Percentiles rank a stretch among this genome's conserved stretches.
These are phyloP conservation scores for Helarctos malayanus DNA, from an alignment of 2,797 vertebrate genomes.

Conservation along the genomic window DNA sequence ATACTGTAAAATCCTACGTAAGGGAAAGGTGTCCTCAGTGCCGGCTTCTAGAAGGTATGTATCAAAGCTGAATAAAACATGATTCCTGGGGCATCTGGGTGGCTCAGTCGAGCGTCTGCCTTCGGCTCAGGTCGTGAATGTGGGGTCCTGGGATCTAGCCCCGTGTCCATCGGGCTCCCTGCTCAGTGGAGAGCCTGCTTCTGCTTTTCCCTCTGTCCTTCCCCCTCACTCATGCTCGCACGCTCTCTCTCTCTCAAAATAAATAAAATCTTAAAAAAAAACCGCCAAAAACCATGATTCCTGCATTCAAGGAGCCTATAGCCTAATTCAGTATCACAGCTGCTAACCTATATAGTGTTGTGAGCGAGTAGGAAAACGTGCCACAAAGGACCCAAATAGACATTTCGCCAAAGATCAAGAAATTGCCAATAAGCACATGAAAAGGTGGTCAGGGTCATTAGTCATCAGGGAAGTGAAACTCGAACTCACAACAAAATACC, in stretches of 20 bases:
- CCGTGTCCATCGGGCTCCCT: not conserved
- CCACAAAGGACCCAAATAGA: not conserved
- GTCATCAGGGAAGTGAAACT: not conserved
- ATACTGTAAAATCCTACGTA: not conserved
- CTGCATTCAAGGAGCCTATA: not conserved
- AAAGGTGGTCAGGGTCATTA: not conserved
- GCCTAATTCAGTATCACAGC: not conserved
- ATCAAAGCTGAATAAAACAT: not conserved
- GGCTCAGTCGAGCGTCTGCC: not conserved
- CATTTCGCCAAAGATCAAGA: not conserved
- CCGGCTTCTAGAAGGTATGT: rapidly evolving
- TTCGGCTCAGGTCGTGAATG: not conserved
- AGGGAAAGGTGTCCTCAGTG: not conserved
- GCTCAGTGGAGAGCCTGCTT: not conserved
- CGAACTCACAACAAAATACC: not conserved
- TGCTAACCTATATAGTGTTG: too few relatives aligned
- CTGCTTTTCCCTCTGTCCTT: not conserved
- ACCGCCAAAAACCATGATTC: not conserved
- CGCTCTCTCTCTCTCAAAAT: not conserved
- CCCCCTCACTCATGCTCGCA: not conserved
- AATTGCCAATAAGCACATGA: not conserved
- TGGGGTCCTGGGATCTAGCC: not conserved
- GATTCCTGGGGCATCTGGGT: not conserved
- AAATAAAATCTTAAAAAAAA: not conserved
- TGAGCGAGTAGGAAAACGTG: not conserved